Evolutionary conservation across 2,797 vertebrate species (phyloP).

Genomic region (Acridotheres tristis): DNA sequence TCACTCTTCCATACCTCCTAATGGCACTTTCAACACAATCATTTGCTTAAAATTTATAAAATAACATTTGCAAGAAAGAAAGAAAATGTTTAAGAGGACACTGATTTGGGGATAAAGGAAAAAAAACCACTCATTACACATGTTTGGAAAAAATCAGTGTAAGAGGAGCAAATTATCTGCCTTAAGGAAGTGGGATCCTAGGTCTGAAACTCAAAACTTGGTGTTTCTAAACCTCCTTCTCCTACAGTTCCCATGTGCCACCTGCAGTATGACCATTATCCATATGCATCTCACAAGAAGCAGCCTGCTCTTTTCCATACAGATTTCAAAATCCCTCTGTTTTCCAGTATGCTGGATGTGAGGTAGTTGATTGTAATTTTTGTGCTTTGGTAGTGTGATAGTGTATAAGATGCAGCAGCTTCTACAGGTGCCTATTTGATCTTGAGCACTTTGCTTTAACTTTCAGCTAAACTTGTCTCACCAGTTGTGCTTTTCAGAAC

Average conservation of each 20-base stretch:
- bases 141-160: neutral
- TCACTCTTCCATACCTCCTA: neutral
- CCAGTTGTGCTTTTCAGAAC: neutral
- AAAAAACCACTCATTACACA: neutral
- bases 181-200: neutral
- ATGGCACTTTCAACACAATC: neutral
- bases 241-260: neutral
- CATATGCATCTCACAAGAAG: neutral
- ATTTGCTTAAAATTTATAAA: neutral
- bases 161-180: neutral
- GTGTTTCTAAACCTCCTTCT: neutral
- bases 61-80: neutral
- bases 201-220: neutral
- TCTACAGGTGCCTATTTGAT: neutral
- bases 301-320: neutral
- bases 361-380: neutral
- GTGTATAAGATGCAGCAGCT: neutral
- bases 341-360: accelerated
- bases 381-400: neutral
- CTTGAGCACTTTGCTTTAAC: neutral
- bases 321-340: neutral
- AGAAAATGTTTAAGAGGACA: neutral
- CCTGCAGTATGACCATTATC: neutral
- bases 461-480: neutral
- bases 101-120: neutral